Evolutionary conservation across 2,888 invertebrate species (phyloP).

Genomic region (Psylliodes chrysocephalus): DNA sequence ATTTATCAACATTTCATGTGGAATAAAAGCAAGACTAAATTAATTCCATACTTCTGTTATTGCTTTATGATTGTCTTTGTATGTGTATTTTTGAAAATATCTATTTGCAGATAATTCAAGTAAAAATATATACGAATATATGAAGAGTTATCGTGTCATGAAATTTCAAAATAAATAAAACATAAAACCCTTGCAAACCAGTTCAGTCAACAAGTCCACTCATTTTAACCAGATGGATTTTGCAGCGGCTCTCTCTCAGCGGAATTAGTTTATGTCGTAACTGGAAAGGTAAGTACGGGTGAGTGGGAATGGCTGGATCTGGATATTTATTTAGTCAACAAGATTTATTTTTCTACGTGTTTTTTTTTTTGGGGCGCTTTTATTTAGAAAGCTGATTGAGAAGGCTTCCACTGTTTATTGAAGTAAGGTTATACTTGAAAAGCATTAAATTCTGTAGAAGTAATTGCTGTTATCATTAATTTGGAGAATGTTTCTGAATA

Average conservation of each 20-base stretch:
- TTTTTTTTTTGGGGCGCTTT: not conserved
- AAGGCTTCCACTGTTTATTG: not conserved
- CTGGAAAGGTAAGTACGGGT: slow-evolving; percentile 12
- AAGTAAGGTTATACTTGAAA: too few species aligned
- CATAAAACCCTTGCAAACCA: not conserved
- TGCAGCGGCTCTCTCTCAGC: not conserved
- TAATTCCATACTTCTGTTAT: too few species aligned
- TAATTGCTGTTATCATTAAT: too few species aligned
- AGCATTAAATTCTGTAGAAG: too few species aligned
- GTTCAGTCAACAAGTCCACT: slow-evolving; percentile 1
- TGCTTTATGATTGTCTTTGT: too few species aligned
- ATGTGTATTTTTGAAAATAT: too few species aligned
- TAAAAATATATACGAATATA: too few species aligned
- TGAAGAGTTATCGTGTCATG: too few species aligned
- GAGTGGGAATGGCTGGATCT: slow-evolving; percentile 3
- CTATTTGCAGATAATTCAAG: too few species aligned
- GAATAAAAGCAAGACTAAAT: too few species aligned
- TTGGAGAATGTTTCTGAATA: too few species aligned
- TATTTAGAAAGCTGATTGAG: slow-evolving; percentile 1
- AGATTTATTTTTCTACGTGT: slow-evolving; percentile 9
- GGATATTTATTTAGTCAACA: slow-evolving; percentile 11
- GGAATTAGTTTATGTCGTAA: slow-evolving; percentile 7
- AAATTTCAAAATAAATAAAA: not conserved
- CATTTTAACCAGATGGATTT: slow-evolving; percentile 5
- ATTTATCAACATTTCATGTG: too few species aligned